Percentiles rank a stretch among this genome's conserved stretches.
Conservation (phyloP, 2,888 invertebrate genomes). For the Drosophila greeni region DNA sequence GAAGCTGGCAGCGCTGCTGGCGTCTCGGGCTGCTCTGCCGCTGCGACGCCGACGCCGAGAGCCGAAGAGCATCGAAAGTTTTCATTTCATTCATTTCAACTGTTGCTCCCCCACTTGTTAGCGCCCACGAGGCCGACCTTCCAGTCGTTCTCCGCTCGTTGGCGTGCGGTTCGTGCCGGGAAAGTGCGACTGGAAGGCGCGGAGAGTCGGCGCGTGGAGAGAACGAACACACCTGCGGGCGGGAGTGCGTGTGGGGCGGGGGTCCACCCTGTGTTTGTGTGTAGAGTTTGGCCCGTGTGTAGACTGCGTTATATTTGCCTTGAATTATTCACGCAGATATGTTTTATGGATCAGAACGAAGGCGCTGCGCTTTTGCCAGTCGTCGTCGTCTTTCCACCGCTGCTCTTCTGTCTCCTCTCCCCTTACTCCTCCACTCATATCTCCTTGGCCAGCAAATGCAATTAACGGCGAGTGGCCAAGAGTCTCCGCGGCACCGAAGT, state of each 20-base stretch:
- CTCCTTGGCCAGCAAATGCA: conserved; percentile 49
- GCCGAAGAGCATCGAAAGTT: conserved; percentile 31
- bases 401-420: no score
- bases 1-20: conserved; percentile 39
- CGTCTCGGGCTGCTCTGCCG: conserved; percentile 9
- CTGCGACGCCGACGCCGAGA: conserved; percentile 4
- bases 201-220: conserved; percentile 13
- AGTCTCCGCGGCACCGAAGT: background rate
- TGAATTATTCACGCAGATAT: conserved; percentile 65
- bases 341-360: conserved; percentile 52
- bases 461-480: conserved; percentile 40
- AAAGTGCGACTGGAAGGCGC: conserved; percentile 23
- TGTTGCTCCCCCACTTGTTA: conserved; percentile 77
- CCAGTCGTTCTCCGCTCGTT: conserved; percentile 3
- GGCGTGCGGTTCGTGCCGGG: background rate
- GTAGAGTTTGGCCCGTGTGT: conserved; percentile 43
- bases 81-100: conserved; percentile 71
- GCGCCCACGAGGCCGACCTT: conserved; percentile 59
- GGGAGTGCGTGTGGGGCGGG: conserved; percentile 6
- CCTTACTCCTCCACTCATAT: background rate
- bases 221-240: conserved; percentile 15
- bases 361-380: conserved; percentile 64
- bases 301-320: conserved; percentile 72
- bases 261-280: background rate
- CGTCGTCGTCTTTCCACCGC: background rate